Conservation (phyloP, 37 sponge, comb jelly and placozoan species). For the Tethya wilhelma region DNA sequence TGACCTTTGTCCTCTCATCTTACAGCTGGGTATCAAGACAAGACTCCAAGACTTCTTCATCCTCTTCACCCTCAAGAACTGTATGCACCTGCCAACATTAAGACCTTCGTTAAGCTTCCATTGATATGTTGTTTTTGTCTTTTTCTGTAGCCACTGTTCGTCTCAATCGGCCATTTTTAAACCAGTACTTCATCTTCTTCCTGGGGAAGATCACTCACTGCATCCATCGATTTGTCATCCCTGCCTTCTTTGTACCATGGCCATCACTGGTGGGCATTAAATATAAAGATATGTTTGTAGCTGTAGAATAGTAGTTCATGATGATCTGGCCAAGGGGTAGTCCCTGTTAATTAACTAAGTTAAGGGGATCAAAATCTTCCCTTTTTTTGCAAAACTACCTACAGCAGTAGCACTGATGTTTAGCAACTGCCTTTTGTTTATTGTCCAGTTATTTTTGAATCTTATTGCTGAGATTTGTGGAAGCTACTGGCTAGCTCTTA, state of each 20-base stretch:
- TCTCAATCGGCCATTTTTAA: constrained; percentile 58
- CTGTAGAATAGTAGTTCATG: too few species aligned
- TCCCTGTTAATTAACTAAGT: too few species aligned
- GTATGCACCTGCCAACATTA: constrained; percentile 37
- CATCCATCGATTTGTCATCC: constrained; percentile 69
- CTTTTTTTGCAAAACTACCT: too few species aligned
- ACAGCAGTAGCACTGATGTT: background rate
- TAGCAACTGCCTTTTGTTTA: background rate
- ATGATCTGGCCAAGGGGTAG: too few species aligned
- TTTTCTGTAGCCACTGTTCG: constrained; percentile 69
- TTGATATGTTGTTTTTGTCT: background rate
- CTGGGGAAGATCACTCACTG: constrained; percentile 73
- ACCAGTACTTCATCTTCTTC: constrained; percentile 74
- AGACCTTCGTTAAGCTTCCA: background rate
- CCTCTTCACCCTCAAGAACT: constrained; percentile 55
- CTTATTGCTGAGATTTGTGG: constrained; percentile 73
- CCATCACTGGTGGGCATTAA: constrained; percentile 44
- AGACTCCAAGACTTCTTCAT: constrained; percentile 87
- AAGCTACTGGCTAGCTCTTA: constrained; percentile 94
- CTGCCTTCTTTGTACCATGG: constrained; percentile 78
- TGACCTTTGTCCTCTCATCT: background rate
- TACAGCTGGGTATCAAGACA: constrained; percentile 88
- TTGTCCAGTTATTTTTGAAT: constrained; percentile 60
- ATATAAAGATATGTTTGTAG: too few species aligned
- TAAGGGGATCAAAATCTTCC: too few species aligned